A percentile compares a stretch with the other conserved stretches of the same genome.
These are phyloP conservation scores for Bucorvus abyssinicus DNA, from an alignment of 2,797 vertebrate genomes.

Conservation along the genomic window DNA sequence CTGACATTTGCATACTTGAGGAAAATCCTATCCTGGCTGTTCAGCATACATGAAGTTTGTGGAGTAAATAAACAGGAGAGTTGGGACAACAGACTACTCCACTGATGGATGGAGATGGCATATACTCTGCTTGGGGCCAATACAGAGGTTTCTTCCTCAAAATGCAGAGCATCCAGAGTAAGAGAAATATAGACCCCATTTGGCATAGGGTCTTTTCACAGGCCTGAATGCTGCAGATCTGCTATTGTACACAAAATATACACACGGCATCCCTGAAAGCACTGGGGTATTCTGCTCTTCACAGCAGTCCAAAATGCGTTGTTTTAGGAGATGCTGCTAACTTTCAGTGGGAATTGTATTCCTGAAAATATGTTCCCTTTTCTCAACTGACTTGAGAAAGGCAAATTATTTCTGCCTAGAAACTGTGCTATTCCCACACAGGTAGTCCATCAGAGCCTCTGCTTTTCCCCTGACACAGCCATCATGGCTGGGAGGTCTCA, in stretches of 20 bases:
- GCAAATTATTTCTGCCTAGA: background rate
- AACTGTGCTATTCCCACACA: background rate
- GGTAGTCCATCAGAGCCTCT: background rate
- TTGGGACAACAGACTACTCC: background rate
- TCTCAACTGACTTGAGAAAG: background rate
- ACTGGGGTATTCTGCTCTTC: background rate
- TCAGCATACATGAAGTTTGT: background rate
- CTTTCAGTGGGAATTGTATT: background rate
- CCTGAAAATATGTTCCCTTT: background rate
- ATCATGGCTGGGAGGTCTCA: background rate
- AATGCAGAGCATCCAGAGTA: background rate
- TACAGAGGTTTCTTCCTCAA: background rate
- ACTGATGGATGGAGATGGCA: background rate
- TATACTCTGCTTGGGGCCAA: background rate
- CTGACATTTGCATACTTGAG: background rate
- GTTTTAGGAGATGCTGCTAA: background rate
- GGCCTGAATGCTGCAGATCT: background rate
- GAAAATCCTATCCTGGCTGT: background rate
- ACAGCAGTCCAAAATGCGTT: background rate
- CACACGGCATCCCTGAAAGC: background rate
- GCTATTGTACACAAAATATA: fast-evolving
- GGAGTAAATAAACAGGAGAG: background rate
- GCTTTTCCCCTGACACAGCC: background rate
- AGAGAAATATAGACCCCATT: background rate
- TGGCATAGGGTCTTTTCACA: background rate